Conservation (phyloP, 2,113 vertebrate species). For the Microtus pennsylvanicus region DNA sequence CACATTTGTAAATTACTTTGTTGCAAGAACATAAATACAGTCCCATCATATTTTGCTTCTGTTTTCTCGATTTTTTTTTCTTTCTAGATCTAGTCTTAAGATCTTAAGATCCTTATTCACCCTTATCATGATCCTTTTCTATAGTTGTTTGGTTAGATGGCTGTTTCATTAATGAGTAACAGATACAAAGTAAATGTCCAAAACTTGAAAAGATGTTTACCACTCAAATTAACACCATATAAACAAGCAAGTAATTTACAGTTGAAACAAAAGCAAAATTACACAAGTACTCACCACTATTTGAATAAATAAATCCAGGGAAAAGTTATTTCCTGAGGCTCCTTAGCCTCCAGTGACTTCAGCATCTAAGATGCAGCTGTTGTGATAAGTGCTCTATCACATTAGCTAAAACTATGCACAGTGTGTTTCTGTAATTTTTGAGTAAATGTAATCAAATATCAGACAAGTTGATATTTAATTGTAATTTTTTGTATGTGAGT, state of each 20-base stretch:
- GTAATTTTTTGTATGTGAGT: not conserved
- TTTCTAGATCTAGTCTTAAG: fast-evolving
- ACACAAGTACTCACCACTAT: not conserved
- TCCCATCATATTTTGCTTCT: not conserved
- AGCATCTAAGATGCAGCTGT: not conserved
- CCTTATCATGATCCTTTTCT: not conserved
- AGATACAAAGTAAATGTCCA: constrained; percentile 8
- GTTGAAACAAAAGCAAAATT: not conserved
- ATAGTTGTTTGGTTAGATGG: not conserved
- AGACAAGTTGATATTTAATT: not conserved
- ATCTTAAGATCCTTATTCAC: not conserved
- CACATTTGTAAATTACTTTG: not conserved
- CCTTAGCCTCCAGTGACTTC: not conserved
- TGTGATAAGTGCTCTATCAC: not conserved
- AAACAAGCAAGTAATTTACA: not conserved
- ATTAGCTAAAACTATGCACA: not conserved
- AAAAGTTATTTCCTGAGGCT: not conserved
- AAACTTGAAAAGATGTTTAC: not conserved
- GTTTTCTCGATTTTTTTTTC: not conserved
- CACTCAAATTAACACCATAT: not conserved
- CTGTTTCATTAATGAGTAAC: not conserved
- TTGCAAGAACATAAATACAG: not conserved
- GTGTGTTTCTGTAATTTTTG: not conserved
- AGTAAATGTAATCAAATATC: not conserved
- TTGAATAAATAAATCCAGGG: not conserved